Base-by-base conservation (phyloP, 2,113 vertebrate genomes). In the Catharus minimus region DNA sequence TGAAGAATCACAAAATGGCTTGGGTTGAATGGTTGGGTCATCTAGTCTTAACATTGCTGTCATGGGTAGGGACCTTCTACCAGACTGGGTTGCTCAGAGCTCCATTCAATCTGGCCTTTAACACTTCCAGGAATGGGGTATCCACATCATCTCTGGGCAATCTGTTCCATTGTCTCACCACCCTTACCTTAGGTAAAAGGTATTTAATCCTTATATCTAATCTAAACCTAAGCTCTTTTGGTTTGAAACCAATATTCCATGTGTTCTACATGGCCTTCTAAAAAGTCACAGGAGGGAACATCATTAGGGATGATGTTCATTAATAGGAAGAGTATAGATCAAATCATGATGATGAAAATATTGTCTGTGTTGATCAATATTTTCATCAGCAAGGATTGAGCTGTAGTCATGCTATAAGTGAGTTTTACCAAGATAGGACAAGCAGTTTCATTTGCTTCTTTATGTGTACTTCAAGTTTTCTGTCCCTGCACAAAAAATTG, bases 71-170 rank as follows among this genome's bases (percentile, higher is more conserved):
- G 7, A 24, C 3, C 38, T 73, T 73, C 23, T 11, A 27, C 5
- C 23, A 60, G n/a, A 52, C 6, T 4, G 5, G 10, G 9, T 12
- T 73, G 60, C 28, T 38, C n/a, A 80, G 46, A 52, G 1, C 11
- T 52, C 23, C 23, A 10, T 50, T 81, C 19, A 73, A 3, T 24
- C 44, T 66, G n/a, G 23, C 23, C 23, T 73, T 52, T 28, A 52
- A 66, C 0, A 0, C 11, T 46, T 46, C 9, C 68, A 30, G 38
- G 11, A 7, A 33, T 46, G n/a, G 13, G 38, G 7, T 13, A 58
- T n/a, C 38, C n/a, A 46, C 23, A 21, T 27, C 19, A 52, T 66
- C 19, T 22, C 23, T 50, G 8, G 12, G 23, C 5, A 73, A 20
- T 23, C 23, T 46, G 10, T 44, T 58, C 19, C 7, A 23, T 8